phyloP scores from a whole-genome alignment of 2,113 vertebrate genomes.

The Varanus komodoensis region DNA sequence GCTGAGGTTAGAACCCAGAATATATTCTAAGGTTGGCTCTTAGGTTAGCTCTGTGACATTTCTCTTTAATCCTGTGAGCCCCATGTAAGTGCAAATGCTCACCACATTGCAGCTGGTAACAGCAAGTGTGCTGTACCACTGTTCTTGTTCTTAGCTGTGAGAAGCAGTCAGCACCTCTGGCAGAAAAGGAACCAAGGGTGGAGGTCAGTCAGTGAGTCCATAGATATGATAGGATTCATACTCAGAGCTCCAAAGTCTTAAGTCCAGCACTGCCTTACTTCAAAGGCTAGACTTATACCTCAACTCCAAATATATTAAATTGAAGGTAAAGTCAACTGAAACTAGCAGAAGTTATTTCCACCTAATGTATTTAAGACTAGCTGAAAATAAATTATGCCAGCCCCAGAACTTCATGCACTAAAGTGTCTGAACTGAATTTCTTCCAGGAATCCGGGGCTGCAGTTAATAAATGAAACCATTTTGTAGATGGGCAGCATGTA shows the following conservation, averaged over 20 bases:
- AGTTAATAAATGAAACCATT: not conserved
- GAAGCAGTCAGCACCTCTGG: not conserved
- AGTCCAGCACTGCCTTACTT: not conserved
- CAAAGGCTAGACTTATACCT: not conserved
- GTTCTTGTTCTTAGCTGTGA: not conserved
- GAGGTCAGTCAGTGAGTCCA: not conserved
- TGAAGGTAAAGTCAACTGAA: not conserved
- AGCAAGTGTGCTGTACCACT: not conserved
- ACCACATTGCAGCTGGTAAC: not conserved
- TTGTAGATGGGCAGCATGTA: not conserved
- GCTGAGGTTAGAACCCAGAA: not conserved
- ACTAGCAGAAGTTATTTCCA: not conserved
- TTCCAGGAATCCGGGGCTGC: not conserved
- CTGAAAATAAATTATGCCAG: not conserved
- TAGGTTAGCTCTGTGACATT: not conserved
- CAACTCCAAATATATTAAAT: conserved; percentile 9
- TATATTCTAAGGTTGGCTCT: not conserved
- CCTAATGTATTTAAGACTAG: not conserved
- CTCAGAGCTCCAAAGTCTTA: not conserved
- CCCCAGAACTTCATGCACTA: not conserved
- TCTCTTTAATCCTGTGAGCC: not conserved
- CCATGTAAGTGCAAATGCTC: not conserved
- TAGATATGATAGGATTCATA: not conserved
- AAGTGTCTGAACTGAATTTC: not conserved
- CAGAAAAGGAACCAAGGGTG: not conserved